Percentiles rank a stretch among this genome's conserved stretches.
Conservation (phyloP, 2,797 vertebrate species). For the Zonotrichia albicollis region DNA sequence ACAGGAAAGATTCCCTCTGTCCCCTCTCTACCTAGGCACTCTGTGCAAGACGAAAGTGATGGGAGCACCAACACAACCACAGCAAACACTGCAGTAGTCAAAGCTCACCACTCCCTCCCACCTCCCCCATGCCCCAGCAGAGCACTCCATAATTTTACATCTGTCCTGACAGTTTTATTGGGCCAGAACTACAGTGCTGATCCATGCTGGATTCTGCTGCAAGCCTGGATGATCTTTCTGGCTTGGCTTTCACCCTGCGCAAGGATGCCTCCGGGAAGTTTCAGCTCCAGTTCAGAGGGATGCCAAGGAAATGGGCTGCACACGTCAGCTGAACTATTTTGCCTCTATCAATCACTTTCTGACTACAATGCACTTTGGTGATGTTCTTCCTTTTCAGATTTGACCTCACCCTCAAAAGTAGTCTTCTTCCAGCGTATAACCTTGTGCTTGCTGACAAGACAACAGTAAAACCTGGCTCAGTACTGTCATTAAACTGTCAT, state of each 20-base stretch:
- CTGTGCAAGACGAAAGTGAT: not conserved
- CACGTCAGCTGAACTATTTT: not conserved
- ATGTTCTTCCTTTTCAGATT: not conserved
- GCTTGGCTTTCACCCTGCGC: not conserved
- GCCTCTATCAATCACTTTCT: not conserved
- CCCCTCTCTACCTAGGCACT: not conserved
- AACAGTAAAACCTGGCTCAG: not conserved
- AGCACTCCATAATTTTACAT: not conserved
- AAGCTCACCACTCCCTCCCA: not conserved
- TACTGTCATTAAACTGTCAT: constrained; percentile 12
- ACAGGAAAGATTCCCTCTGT: not conserved
- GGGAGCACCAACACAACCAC: not conserved
- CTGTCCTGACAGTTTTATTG: not conserved
- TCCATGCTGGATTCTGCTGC: not conserved
- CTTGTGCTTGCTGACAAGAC: not conserved
- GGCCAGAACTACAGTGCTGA: not conserved
- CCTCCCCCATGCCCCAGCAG: not conserved
- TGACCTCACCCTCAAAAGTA: not conserved
- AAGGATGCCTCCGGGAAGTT: not conserved
- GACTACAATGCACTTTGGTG: not conserved
- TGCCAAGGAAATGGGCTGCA: not conserved
- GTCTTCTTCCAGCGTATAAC: not conserved
- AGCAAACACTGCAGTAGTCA: not conserved
- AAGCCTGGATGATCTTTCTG: not conserved
- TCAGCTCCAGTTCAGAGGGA: constrained; percentile 7